A percentile compares a stretch with the other conserved stretches of the same genome.
Evolutionary conservation across 1,140 invertebrate species (phyloP).

Genomic region (Cotesia typhae): DNA sequence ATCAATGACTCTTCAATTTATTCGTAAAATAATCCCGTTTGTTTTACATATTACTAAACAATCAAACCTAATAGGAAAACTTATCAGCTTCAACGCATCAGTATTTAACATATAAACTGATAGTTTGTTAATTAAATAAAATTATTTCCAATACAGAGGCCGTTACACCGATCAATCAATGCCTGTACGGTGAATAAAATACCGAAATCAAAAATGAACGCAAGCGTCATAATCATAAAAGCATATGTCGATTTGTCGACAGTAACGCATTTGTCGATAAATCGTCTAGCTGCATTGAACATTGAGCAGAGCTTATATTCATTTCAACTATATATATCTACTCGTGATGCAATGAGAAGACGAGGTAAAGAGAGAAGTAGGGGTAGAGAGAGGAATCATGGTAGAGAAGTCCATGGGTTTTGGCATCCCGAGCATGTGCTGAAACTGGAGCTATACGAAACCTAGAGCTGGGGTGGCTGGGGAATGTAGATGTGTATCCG

Average conservation of each 20-base stretch:
- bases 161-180: not conserved
- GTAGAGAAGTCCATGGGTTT: not conserved
- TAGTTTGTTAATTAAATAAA: too few relatives aligned
- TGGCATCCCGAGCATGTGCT: conserved; percentile 1
- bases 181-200: not conserved
- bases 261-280: conserved; percentile 23
- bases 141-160: too few relatives aligned
- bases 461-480: not conserved
- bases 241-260: conserved; percentile 5
- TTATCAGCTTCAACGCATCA: too few relatives aligned
- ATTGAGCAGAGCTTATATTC: conserved; percentile 3
- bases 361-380: too few relatives aligned
- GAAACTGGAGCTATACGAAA: not conserved
- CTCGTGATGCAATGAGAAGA: not conserved
- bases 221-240: not conserved
- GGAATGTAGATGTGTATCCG: not conserved
- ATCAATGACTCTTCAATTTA: too few relatives aligned
- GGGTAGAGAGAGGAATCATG: not conserved
- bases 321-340: not conserved
- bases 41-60: too few relatives aligned
- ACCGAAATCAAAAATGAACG: not conserved
- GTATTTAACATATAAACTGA: too few relatives aligned
- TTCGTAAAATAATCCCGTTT: too few relatives aligned
- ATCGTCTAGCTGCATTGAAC: conserved; percentile 5
- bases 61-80: too few relatives aligned